phyloP scores from a whole-genome alignment of 2,113 vertebrate species.

The Petrocephalus zakoni region DNA sequence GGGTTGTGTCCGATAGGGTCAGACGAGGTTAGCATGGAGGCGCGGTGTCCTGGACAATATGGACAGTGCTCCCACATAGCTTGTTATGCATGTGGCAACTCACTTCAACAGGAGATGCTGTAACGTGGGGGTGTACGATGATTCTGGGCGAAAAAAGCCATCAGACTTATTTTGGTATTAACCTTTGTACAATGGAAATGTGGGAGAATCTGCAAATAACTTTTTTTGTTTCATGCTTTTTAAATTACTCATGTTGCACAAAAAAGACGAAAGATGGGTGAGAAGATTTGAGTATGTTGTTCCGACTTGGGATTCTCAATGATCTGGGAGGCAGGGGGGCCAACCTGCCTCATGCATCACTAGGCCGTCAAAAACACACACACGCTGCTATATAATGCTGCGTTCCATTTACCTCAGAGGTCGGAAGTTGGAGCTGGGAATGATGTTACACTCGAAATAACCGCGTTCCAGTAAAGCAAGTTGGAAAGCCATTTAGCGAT shows the following conservation, averaged over 20 bases:
- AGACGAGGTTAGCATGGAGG: background rate
- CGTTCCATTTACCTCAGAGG: too few relatives aligned
- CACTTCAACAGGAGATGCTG: background rate
- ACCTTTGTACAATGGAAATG: background rate
- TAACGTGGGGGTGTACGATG: background rate
- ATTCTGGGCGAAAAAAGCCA: background rate
- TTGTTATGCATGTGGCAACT: background rate
- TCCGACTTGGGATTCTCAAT: background rate
- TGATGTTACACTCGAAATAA: too few relatives aligned
- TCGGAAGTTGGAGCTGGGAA: too few relatives aligned
- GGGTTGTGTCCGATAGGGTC: background rate
- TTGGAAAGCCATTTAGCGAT: too few relatives aligned
- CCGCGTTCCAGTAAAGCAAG: too few relatives aligned
- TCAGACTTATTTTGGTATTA: background rate
- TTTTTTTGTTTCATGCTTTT: background rate
- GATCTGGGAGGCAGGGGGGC: background rate
- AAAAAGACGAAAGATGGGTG: background rate
- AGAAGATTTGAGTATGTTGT: background rate
- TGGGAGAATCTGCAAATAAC: background rate
- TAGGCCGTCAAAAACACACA: background rate
- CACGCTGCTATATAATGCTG: background rate
- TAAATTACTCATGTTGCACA: background rate
- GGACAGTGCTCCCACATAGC: background rate
- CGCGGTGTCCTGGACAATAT: background rate
- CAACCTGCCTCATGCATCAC: background rate